Base-by-base conservation (phyloP, 2,888 invertebrate species). In the Tuta absoluta region DNA sequence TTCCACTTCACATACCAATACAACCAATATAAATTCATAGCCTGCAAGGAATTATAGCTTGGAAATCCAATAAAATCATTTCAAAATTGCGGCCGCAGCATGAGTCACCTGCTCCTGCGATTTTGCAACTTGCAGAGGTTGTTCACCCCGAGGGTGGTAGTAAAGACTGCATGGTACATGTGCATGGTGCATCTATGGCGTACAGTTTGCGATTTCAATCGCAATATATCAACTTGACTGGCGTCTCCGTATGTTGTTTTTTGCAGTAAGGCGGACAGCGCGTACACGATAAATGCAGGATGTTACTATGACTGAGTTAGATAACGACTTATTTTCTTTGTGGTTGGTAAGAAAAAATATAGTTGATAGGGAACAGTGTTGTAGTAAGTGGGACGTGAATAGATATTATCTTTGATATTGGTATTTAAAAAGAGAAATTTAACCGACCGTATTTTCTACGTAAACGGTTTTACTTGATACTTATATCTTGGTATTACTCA, bases 81-180 rank as follows among this genome's bases (percentile, higher is more conserved):
- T 60, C 60, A 60, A 49, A 61, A 24, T 49, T 28, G 51, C 24
- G 19, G 49, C n/a, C 24, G 38, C 53, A 28, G 56, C 10, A 51
- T 53, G 62, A 62, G 53, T 62, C 53, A 62, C 53, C 53, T 48
- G 53, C 61, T 53, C 37, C 45, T 60, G 41, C 62, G 53, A 62
- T 62, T 53, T 62, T 23, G 62, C 62, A 37, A 53, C 48, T 19
- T 53, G 14, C 23, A 21, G 0, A 51, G 62, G 62, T 62, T 62
- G 24, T 62, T 62, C 37, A 62, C 62, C 62, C 62, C 62, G 28
- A 62, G 62, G 53, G 62, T 61, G 61, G 51, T 17, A 60, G 33
- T 49, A n/a, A 33, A 8, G 33, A 33, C 56, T 56, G 56, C 56
- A 56, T 24, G 45, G 38, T 38, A 21, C 53, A 24, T 53, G 38